phyloP scores from a whole-genome alignment of 2,888 invertebrate genomes.

The Lasioglossum figueresi region DNA sequence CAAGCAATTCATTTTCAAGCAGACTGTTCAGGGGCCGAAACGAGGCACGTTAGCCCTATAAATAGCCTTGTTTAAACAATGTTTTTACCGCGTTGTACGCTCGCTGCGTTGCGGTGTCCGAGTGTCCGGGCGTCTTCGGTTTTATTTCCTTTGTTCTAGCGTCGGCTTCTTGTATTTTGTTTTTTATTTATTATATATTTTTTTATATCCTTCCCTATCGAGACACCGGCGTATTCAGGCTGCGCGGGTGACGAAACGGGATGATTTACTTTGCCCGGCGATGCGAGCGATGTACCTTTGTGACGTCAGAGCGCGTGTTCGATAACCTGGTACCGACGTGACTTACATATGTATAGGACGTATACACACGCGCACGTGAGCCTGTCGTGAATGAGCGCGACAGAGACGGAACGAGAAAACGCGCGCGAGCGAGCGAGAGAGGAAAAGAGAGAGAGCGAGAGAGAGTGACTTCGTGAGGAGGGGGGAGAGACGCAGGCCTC shows the following conservation, averaged over 20 bases:
- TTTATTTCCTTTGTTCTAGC: not conserved
- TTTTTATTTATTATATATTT: conserved; percentile 9
- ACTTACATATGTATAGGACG: conserved; percentile 59
- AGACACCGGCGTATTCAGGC: conserved; percentile 67
- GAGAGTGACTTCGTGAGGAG: not conserved
- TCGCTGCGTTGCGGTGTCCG: not conserved
- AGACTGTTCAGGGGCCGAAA: not conserved
- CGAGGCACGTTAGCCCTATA: not conserved
- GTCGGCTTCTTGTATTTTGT: conserved; percentile 5
- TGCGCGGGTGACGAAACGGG: conserved; percentile 78
- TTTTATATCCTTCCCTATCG: conserved; percentile 46
- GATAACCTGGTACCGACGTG: conserved; percentile 72
- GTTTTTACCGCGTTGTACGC: not conserved
- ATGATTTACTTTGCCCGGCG: conserved; percentile 80
- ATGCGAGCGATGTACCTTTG: conserved; percentile 82
- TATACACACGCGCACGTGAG: conserved; percentile 49
- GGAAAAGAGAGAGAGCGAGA: not conserved
- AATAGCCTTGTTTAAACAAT: not conserved
- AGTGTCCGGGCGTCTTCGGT: not conserved
- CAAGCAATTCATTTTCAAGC: not conserved
- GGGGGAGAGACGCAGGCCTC: conserved; percentile 38
- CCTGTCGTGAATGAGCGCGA: conserved; percentile 63
- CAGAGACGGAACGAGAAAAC: conserved; percentile 25
- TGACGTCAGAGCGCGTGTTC: conserved; percentile 81
- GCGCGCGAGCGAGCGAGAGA: conserved; percentile 27